phyloP scores from a whole-genome alignment of 2,797 vertebrate species.

The Chaunax sp. region DNA sequence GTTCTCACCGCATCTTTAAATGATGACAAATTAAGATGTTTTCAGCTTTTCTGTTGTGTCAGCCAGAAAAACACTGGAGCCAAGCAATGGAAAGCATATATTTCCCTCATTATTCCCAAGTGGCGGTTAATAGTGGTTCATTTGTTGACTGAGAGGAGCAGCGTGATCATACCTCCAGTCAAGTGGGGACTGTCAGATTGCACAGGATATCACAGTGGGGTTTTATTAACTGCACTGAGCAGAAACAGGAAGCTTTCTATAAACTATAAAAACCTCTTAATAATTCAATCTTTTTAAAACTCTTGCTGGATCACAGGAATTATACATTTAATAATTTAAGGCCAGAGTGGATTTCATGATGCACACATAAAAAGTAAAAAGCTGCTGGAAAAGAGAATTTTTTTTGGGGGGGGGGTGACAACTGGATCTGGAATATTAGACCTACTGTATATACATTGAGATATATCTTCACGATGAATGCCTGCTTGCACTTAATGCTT shows the following conservation, averaged over 20 bases:
- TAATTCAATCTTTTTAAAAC: conserved; percentile 59
- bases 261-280: conserved; percentile 51
- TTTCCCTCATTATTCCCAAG: conserved; percentile 45
- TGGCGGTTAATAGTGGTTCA: conserved; percentile 27
- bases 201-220: conserved; percentile 4
- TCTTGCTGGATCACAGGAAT: conserved; percentile 50
- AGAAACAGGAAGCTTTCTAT: conserved; percentile 35
- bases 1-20: conserved; percentile 18
- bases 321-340: conserved; percentile 57
- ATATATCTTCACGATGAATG: conserved; percentile 25
- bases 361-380: conserved; percentile 50
- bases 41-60: conserved; percentile 17
- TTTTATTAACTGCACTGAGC: conserved; percentile 25
- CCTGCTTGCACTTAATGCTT: conserved; percentile 66
- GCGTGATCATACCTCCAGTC: conserved; percentile 18
- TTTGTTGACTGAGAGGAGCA: conserved; percentile 41
- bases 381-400: conserved; percentile 31
- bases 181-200: neutral
- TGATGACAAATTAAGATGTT: conserved; percentile 16
- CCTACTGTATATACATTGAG: conserved; percentile 65
- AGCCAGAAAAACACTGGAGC: conserved; percentile 29
- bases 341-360: conserved; percentile 50
- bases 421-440: conserved; percentile 33
- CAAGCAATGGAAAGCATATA: conserved; percentile 17
- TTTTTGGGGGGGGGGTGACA: conserved; percentile 1